phyloP scores from a whole-genome alignment of 2,113 vertebrate genomes.

The Pantherophis guttatus region DNA sequence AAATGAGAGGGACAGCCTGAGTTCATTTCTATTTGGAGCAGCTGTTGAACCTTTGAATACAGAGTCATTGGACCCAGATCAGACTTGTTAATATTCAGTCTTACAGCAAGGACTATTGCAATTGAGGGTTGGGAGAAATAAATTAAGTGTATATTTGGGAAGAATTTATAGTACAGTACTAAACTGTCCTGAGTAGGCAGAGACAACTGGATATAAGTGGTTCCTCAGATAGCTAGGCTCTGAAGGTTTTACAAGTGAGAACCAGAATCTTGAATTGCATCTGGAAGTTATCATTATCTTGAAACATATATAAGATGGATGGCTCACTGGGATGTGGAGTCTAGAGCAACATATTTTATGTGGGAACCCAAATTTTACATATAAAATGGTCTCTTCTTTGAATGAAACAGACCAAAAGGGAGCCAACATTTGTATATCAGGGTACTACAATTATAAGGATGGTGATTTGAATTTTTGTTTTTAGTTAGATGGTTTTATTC shows the following conservation, averaged over 20 bases:
- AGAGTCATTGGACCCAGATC: neutral
- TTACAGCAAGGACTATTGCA: neutral
- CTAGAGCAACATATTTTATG: neutral
- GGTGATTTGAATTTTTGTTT: no score
- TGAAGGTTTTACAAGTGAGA: neutral
- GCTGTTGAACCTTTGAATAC: neutral
- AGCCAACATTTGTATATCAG: neutral
- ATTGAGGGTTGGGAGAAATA: neutral
- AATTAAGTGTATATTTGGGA: neutral
- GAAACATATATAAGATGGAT: neutral
- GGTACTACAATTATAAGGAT: no score
- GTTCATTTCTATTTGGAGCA: neutral
- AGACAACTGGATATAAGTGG: neutral
- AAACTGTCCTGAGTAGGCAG: neutral
- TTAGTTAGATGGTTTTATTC: no score
- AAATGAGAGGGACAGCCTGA: neutral
- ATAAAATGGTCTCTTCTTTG: neutral
- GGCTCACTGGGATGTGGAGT: neutral
- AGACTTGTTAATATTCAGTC: neutral
- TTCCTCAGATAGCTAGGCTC: neutral
- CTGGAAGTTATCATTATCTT: neutral
- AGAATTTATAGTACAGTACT: neutral
- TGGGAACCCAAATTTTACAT: neutral
- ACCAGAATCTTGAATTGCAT: neutral
- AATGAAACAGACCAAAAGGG: neutral